A percentile compares a stretch with the other conserved stretches of the same genome.
Evolutionary conservation across 2,888 invertebrate species (phyloP).

Genomic region (Liposcelis brunnea): DNA sequence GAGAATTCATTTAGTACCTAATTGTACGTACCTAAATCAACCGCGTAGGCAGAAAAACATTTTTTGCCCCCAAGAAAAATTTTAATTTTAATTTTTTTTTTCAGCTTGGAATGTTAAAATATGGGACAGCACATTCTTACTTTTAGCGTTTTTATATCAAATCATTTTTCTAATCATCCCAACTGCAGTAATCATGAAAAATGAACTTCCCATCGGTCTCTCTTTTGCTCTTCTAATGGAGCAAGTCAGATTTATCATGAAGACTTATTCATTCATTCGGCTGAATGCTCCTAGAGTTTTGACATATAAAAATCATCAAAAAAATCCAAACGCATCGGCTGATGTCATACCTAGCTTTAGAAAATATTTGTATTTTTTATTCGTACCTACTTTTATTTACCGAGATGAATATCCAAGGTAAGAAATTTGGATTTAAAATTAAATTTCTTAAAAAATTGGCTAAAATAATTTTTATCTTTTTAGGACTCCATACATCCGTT

Average conservation of each 20-base stretch:
- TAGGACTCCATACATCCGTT: constrained; percentile 53
- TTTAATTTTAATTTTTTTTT: background rate
- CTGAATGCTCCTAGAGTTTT: constrained; percentile 46
- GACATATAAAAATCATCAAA: constrained; percentile 25
- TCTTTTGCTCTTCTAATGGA: constrained; percentile 25
- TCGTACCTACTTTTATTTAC: constrained; percentile 75
- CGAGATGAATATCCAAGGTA: constrained; percentile 73
- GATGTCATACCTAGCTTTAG: constrained; percentile 38
- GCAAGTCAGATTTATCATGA: constrained; percentile 68
- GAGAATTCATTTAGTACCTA: constrained; percentile 20
- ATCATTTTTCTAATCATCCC: constrained; percentile 10
- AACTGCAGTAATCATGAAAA: background rate
- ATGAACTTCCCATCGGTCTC: constrained; percentile 29
- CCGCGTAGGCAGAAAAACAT: background rate
- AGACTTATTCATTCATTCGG: constrained; percentile 65
- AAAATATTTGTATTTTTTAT: constrained; percentile 68
- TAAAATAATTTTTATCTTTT: no score
- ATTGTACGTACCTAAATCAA: constrained; percentile 22
- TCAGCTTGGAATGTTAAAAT: background rate
- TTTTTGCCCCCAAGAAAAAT: background rate
- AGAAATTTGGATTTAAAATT: no score
- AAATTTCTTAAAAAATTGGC: no score
- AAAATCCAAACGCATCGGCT: constrained; percentile 15
- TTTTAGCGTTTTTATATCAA: constrained; percentile 7
- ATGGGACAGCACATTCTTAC: background rate